phyloP scores from a whole-genome alignment of 1,140 invertebrate genomes.

The Monomorium pharaonis region DNA sequence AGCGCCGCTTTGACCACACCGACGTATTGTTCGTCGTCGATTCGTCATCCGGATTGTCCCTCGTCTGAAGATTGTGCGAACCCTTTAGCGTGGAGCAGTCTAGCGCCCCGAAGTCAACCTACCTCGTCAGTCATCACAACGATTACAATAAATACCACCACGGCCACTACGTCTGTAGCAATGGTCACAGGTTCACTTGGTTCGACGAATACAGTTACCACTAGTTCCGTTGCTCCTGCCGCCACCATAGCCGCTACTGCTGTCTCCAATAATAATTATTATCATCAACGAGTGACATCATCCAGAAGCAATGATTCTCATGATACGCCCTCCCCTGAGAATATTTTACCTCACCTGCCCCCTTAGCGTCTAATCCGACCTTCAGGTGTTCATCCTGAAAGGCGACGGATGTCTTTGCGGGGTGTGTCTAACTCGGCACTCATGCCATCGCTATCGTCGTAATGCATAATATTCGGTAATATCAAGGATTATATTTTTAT shows the following conservation, averaged over 20 bases:
- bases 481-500: slow-evolving; percentile 85
- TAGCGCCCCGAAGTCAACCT: slow-evolving; percentile 53
- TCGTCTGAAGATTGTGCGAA: slow-evolving; percentile 57
- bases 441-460: slow-evolving; percentile 73
- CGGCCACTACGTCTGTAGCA: slow-evolving; percentile 59
- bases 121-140: slow-evolving; percentile 68
- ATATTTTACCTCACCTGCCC: slow-evolving; percentile 81
- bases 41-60: slow-evolving; percentile 61
- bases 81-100: slow-evolving; percentile 46
- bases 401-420: slow-evolving; percentile 65
- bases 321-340: slow-evolving; percentile 80
- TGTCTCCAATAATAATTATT: slow-evolving; percentile 63
- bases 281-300: slow-evolving; percentile 65
- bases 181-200: slow-evolving; percentile 48
- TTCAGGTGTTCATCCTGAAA: slow-evolving; percentile 61
- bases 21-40: slow-evolving; percentile 48
- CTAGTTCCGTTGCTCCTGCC: slow-evolving; percentile 61
- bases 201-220: slow-evolving; percentile 59
- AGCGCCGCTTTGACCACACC: slow-evolving; percentile 56
- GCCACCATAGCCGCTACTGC: slow-evolving; percentile 47
- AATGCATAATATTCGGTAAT: slow-evolving; percentile 78
- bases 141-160: slow-evolving; percentile 68
- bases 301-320: slow-evolving; percentile 65
- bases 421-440: slow-evolving; percentile 54
- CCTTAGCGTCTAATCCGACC: slow-evolving; percentile 80